Evolutionary conservation across 1,140 invertebrate genomes (phyloP).

Genomic region (Asobara japonica): DNA sequence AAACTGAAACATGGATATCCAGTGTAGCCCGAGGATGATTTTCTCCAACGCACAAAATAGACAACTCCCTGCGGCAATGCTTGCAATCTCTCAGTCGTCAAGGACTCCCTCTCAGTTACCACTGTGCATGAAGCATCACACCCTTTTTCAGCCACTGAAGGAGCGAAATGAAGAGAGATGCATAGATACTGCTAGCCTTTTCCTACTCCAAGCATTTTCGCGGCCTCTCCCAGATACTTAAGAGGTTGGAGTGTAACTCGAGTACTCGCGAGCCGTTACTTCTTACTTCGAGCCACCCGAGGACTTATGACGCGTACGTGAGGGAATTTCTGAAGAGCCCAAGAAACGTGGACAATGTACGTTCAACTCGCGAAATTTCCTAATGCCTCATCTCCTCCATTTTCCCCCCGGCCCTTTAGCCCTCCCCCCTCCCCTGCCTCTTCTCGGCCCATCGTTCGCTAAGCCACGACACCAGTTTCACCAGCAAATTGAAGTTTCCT

Average conservation of each 20-base stretch:
- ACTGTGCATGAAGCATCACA: slow-evolving; percentile 41
- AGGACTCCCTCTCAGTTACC: slow-evolving; percentile 45
- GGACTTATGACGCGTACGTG: slow-evolving; percentile 56
- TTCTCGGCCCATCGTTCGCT: not conserved
- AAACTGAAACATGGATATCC: no score
- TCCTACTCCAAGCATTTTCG: slow-evolving; percentile 37
- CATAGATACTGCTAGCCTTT: slow-evolving; percentile 20
- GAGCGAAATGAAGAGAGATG: slow-evolving; percentile 36
- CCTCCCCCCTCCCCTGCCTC: slow-evolving; percentile 12
- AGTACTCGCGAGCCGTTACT: slow-evolving; percentile 44
- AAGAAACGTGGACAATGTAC: slow-evolving; percentile 17
- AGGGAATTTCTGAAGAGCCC: slow-evolving; percentile 50
- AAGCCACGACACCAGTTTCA: slow-evolving; percentile 26
- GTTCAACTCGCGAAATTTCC: slow-evolving; percentile 15
- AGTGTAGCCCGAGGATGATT: no score
- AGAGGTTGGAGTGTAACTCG: slow-evolving; percentile 39
- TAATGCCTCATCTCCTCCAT: slow-evolving; percentile 16
- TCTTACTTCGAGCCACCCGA: slow-evolving; percentile 51
- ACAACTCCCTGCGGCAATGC: slow-evolving; percentile 2
- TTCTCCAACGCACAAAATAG: no score
- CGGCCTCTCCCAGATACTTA: slow-evolving; percentile 43
- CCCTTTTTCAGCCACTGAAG: slow-evolving; percentile 19
- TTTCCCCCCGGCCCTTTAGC: slow-evolving; percentile 12
- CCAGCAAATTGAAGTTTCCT: slow-evolving; percentile 50
- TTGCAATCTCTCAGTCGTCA: slow-evolving; percentile 16